Conservation (phyloP, 2,888 invertebrate species). For the Agriopis marginaria region DNA sequence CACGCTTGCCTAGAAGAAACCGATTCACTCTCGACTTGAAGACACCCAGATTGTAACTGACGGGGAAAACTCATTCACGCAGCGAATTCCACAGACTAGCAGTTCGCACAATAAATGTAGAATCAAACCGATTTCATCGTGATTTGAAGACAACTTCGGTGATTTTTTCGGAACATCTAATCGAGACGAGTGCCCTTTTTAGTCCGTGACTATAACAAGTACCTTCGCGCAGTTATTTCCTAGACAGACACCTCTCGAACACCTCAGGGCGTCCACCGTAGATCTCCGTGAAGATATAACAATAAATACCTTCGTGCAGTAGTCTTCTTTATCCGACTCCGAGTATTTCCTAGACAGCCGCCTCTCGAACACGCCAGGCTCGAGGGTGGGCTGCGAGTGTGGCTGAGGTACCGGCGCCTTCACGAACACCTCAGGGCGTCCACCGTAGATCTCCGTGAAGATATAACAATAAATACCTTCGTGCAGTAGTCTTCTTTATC, state of each 20-base stretch:
- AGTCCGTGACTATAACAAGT: background rate
- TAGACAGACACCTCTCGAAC: constrained; percentile 54
- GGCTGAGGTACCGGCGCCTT: constrained; percentile 55
- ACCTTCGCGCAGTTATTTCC: constrained; percentile 73
- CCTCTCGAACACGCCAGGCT: constrained; percentile 44
- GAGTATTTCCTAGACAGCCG: constrained; percentile 68
- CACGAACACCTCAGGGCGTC: constrained; percentile 92
- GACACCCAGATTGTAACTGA: no score
- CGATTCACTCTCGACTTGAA: no score
- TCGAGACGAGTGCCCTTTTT: no score
- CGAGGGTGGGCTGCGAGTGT: constrained; percentile 32
- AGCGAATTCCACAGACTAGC: no score
- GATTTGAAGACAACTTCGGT: no score
- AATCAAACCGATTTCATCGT: no score
- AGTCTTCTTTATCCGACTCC: constrained; percentile 78
- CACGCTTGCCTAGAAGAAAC: no score
- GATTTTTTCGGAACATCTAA: no score
- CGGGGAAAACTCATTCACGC: no score
- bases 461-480: constrained; percentile 45
- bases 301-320: constrained; percentile 62
- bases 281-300: no score
- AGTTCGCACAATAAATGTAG: no score
- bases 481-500: constrained; percentile 79
- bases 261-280: background rate
- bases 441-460: constrained; percentile 91